These are phyloP conservation scores for Urocynchramus pylzowi DNA, from an alignment of 2,113 vertebrate species.

Conservation along the genomic window DNA sequence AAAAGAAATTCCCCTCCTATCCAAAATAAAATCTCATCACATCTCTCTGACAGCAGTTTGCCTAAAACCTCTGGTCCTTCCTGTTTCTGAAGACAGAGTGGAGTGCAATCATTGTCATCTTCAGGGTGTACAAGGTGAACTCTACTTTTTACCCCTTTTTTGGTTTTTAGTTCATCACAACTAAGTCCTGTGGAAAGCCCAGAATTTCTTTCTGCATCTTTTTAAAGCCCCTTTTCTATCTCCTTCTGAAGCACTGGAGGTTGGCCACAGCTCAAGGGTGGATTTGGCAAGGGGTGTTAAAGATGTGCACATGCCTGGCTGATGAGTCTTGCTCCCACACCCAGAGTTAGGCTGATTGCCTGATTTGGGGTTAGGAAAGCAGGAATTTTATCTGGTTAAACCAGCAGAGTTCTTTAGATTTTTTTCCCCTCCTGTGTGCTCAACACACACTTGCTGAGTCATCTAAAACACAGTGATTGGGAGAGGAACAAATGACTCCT, in stretches of 20 bases:
- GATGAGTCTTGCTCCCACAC: constrained; percentile 1
- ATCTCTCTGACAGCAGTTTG: not conserved
- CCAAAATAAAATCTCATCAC: not conserved
- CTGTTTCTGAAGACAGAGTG: not conserved
- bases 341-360: not conserved
- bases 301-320: not conserved
- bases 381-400: not conserved
- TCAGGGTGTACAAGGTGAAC: not conserved
- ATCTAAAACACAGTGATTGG: not conserved
- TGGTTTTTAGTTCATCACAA: not conserved
- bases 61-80: not conserved
- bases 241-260: not conserved
- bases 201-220: not conserved
- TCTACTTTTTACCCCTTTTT: not conserved
- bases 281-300: not conserved
- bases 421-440: not conserved
- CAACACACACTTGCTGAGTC: not conserved
- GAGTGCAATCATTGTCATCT: not conserved
- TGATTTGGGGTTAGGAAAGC: not conserved
- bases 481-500: not conserved
- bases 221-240: not conserved
- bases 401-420: not conserved
- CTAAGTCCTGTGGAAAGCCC: not conserved
- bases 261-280: not conserved
- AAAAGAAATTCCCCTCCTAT: not conserved